Conservation (phyloP, 2,797 vertebrate genomes). For the Huso huso region DNA sequence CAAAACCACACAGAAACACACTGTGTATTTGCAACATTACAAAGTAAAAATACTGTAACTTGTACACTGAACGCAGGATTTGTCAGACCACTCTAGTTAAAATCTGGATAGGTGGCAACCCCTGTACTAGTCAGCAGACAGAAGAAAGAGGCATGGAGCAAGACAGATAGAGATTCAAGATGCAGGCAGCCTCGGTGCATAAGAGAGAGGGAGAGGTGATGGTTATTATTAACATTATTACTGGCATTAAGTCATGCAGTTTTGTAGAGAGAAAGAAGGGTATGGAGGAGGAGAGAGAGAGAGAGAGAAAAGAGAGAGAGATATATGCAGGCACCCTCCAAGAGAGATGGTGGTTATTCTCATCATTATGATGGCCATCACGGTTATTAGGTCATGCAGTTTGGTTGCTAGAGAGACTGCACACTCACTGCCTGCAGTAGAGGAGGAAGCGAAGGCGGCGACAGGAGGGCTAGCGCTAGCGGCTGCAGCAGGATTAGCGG, state of each 20-base stretch:
- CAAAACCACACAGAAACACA: too few species aligned
- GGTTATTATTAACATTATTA: constrained; percentile 34
- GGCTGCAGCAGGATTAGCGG: constrained; percentile 77
- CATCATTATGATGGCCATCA: constrained; percentile 38
- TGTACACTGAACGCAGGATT: too few species aligned
- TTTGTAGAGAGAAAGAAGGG: background rate
- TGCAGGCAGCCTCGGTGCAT: constrained; percentile 14
- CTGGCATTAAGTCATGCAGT: constrained; percentile 59
- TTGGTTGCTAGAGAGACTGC: constrained; percentile 20
- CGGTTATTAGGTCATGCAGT: constrained; percentile 58
- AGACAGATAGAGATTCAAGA: constrained; percentile 8
- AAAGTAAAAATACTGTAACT: too few species aligned
- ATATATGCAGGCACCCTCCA: too few species aligned
- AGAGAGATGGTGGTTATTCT: constrained; percentile 34
- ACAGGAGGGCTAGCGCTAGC: constrained; percentile 54
- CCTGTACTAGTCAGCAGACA: background rate
- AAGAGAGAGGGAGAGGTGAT: constrained; percentile 34
- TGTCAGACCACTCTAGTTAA: too few species aligned
- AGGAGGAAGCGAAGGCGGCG: constrained; percentile 50
- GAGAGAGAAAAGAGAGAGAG: too few species aligned
- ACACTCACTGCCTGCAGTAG: constrained; percentile 93
- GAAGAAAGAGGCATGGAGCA: background rate
- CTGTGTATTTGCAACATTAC: too few species aligned
- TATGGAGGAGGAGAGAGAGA: too few species aligned
- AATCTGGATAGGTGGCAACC: background rate